phyloP scores from a whole-genome alignment of 2,797 vertebrate species.

The Darevskia mixta region DNA sequence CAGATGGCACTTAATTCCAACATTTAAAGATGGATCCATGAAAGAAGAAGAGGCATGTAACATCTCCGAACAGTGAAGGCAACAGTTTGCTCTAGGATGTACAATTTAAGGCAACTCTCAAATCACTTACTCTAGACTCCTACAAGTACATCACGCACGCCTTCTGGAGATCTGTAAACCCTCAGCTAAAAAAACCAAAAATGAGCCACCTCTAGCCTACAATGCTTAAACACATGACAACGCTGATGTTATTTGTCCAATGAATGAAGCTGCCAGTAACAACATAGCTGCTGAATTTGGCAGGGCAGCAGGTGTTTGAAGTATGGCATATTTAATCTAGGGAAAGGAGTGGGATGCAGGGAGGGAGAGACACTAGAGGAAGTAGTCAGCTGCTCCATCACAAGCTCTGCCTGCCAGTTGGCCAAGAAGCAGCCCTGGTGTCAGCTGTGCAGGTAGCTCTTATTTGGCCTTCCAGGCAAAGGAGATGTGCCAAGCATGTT shows the following conservation, averaged over 20 bases:
- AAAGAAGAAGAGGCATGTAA: neutral
- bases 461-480: slow-evolving; percentile 75
- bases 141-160: neutral
- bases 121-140: neutral
- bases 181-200: slow-evolving; percentile 25
- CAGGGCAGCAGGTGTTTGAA: slow-evolving; percentile 76
- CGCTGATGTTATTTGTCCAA: slow-evolving; percentile 46
- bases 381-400: slow-evolving; percentile 75
- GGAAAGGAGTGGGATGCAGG: slow-evolving; percentile 57
- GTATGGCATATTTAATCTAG: slow-evolving; percentile 72
- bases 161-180: slow-evolving; percentile 34
- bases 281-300: slow-evolving; percentile 64
- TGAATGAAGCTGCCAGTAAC: slow-evolving; percentile 62
- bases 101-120: slow-evolving; percentile 18
- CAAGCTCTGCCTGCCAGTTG: slow-evolving; percentile 71
- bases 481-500: slow-evolving; percentile 72
- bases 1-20: slow-evolving; percentile 44
- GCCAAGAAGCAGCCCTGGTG: slow-evolving; percentile 75
- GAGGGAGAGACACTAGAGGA: slow-evolving; percentile 71
- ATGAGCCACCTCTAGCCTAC: slow-evolving; percentile 18
- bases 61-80: slow-evolving; percentile 22
- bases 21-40: slow-evolving; percentile 2
- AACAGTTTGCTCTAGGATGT: slow-evolving; percentile 19
- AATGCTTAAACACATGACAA: slow-evolving; percentile 33
- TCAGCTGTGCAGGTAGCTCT: slow-evolving; percentile 78